Evolutionary conservation across 2,113 vertebrate species (phyloP), one percentile per base, ranked within the genome.

Genomic region (Cyanoderma ruficeps): DNA sequence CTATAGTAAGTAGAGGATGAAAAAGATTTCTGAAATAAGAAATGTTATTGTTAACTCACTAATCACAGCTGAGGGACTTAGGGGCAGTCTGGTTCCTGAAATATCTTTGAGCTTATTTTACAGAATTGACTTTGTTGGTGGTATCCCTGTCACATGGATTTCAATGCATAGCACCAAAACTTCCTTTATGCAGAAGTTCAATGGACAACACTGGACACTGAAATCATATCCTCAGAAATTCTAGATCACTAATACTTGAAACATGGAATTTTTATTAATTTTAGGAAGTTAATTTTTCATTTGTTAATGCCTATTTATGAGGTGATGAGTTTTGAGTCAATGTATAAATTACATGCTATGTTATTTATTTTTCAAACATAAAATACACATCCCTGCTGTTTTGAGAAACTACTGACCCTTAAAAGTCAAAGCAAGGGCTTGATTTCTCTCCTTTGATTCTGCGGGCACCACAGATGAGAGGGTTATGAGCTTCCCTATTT

Each of bases 21-120:
- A 94, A 93, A 95, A 87, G 68, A 78, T 81, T 89, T 94, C 83
- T 87, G 78, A 96, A 97, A 93, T 92, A 94, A 94, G 65, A 94
- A 93, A 92, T 93, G 84, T 96, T 95, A 94, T 70, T 94, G 90
- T 97, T 94, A 96, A 91, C 72, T 95, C 87, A 72, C 83, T 96
- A 96, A 96, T 93, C 57, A 78, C 70, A 84, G 87, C 89, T 84
- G 65, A 95, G 91, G 89, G 91, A 93, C 83, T 87, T 71, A 52
- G 57, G 80, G 69, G 68, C 65, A 92, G 68, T 68, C 91, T 92
- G 77, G 77, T 82, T 94, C 83, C 91, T 64, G 72, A 90, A 97
- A 95, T 90, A 91, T 50, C 56, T 86, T 86, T 70, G 57, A 84
- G 83, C 65, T 94, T 87, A 91, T 82, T 94, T 91, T 94, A 96